Evolutionary conservation across 2,113 vertebrate species (phyloP), one percentile per base, ranked within the genome.

Genomic region (Microtus montanus): DNA sequence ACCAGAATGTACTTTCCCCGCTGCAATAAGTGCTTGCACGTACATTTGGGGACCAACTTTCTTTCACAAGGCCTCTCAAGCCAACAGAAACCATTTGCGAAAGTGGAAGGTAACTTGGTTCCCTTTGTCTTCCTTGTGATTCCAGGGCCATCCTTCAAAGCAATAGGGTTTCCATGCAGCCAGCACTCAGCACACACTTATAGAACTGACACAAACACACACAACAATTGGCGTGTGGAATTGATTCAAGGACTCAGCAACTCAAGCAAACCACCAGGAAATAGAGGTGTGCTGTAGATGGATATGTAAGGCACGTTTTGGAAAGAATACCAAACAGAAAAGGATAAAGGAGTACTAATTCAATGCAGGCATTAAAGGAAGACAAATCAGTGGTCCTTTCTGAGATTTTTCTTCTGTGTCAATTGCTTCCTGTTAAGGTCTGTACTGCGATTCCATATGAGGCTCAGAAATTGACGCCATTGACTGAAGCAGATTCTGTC

Each of bases 31-130:
- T 97, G 93, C 86, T 92, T 73, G 5, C 79, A 91, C 73, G 17
- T 88, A 92, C 74, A 96, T 97, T 95, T 95, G 97, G 90, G 91
- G 96, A 95, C 92, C 70, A 61, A 92, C 89, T 97, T 96, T 97
- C 33, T 93, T 92, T 97, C 87, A 96, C 87, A 86, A 75, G 73
- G 87, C 11, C 47, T 93, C 92, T 96, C 75, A 52, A 58, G 12
- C 28, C 95, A 95, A 87, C 87, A 96, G 80, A 96, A 87, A 93
- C n/a, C 87, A 52, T 74, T 79, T 96, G 87, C 83, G 93, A 96
- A 52, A 96, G 82, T 7, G 12, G 54, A 77, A 95, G 61, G 58
- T 38, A 4, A 92, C 78, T 92, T 89, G 87, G 19, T 92, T 92
- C 95, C 61, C 75, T 89, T 24, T 20, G 49, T 63, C 64, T 28